phyloP scores from a whole-genome alignment of 2,888 invertebrate genomes.

The Nesidiocoris tenuis region DNA sequence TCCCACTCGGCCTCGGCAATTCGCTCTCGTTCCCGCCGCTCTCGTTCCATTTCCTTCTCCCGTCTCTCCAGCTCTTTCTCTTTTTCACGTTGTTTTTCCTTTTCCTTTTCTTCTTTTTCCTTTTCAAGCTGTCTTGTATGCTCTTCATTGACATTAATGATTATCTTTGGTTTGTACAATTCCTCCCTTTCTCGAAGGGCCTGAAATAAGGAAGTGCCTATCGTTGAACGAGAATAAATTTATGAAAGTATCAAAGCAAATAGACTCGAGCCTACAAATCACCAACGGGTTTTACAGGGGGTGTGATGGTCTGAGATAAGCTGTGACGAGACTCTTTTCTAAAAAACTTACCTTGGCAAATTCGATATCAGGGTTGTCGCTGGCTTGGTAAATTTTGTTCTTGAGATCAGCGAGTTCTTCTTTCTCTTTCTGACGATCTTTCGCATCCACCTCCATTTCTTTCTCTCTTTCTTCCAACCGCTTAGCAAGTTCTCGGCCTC shows the following conservation, averaged over 20 bases:
- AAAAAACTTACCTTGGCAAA: conserved; percentile 66
- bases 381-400: conserved; percentile 69
- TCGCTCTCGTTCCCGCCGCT: conserved; percentile 52
- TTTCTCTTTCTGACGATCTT: conserved; percentile 85
- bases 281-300: too few species aligned
- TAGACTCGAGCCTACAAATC: too few species aligned
- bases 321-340: too few species aligned
- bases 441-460: conserved; percentile 87
- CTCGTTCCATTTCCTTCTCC: conserved; percentile 59
- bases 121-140: conserved; percentile 62
- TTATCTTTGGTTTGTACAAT: conserved; percentile 55
- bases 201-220: neutral
- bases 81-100: conserved; percentile 63
- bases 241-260: too few species aligned
- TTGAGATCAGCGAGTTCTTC: conserved; percentile 84
- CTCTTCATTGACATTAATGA: conserved; percentile 62
- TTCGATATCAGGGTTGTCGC: conserved; percentile 65
- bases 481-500: conserved; percentile 83
- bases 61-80: conserved; percentile 54
- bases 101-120: conserved; percentile 79
- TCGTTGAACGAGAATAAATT: too few species aligned
- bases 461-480: conserved; percentile 89
- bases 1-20: conserved; percentile 51
- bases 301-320: too few species aligned
- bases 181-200: neutral